A percentile compares a stretch with the other conserved stretches of the same genome.
These are phyloP conservation scores for Theonella swinhoei DNA, from an alignment of 37 sponge, comb jelly and placozoan species.

Conservation along the genomic window DNA sequence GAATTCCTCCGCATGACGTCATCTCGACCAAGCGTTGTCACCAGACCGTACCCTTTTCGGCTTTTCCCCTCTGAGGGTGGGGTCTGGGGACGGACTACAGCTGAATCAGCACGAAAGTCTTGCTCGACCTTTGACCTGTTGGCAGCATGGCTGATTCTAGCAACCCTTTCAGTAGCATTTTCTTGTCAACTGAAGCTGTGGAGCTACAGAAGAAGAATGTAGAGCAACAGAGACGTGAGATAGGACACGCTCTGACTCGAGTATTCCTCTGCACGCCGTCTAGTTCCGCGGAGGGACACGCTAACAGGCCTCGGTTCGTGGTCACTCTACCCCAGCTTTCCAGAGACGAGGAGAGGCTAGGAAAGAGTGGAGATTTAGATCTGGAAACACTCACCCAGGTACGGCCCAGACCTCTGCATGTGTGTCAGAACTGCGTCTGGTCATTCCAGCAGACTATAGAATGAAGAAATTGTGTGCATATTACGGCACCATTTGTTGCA, in stretches of 20 bases:
- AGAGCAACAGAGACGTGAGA: slow-evolving; percentile 12
- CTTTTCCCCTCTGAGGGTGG: too few relatives aligned
- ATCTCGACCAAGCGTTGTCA: too few relatives aligned
- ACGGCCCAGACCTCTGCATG: too few relatives aligned
- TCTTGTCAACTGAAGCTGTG: slow-evolving; percentile 1
- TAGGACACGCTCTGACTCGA: slow-evolving; percentile 1
- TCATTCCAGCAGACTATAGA: too few relatives aligned
- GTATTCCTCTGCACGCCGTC: slow-evolving; percentile 30
- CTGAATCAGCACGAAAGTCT: too few relatives aligned
- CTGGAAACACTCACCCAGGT: neutral
- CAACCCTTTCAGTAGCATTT: slow-evolving; percentile 36
- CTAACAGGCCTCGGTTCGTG: neutral
- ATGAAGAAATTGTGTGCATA: too few relatives aligned
- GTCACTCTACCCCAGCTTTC: neutral
- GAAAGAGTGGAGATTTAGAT: neutral
- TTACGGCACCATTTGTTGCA: too few relatives aligned
- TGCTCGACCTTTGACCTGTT: too few relatives aligned
- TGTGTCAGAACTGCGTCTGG: neutral
- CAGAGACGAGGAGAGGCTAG: neutral
- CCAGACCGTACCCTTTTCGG: too few relatives aligned
- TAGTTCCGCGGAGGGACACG: neutral
- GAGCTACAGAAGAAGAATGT: neutral
- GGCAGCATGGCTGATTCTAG: neutral
- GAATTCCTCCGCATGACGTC: too few relatives aligned
- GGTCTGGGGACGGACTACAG: too few relatives aligned